These are phyloP conservation scores for Ypsolopha sequella DNA, from an alignment of 2,888 invertebrate genomes.

Conservation along the genomic window DNA sequence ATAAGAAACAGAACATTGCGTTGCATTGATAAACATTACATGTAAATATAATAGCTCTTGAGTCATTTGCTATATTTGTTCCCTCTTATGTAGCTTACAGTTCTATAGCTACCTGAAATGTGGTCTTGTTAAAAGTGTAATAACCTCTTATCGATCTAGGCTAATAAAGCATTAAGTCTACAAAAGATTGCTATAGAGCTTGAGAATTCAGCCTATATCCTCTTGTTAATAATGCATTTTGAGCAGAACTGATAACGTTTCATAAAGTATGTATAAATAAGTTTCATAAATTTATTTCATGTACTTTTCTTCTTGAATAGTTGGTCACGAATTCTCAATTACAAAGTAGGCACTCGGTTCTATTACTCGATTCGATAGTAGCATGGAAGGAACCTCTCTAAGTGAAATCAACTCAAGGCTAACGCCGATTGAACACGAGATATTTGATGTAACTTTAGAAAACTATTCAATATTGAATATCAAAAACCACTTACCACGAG, in stretches of 20 bases:
- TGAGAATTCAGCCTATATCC: background rate
- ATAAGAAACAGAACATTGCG: too few relatives aligned
- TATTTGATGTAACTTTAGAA: background rate
- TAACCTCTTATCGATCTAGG: background rate
- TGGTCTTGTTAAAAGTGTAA: background rate
- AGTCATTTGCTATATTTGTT: too few relatives aligned
- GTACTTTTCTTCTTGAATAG: too few relatives aligned
- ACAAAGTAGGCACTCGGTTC: background rate
- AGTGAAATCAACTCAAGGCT: background rate
- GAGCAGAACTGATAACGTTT: background rate
- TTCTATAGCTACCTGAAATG: too few relatives aligned
- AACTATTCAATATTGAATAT: background rate
- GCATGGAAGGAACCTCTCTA: background rate
- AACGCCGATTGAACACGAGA: background rate
- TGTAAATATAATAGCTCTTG: too few relatives aligned
- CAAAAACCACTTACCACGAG: conserved; percentile 64
- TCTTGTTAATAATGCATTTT: background rate
- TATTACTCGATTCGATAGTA: background rate
- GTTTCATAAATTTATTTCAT: too few relatives aligned
- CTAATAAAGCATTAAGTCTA: background rate
- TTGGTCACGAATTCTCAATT: background rate
- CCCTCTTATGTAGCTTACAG: too few relatives aligned
- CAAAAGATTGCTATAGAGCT: background rate
- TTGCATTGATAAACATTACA: too few relatives aligned
- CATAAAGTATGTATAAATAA: too few relatives aligned